Base-by-base conservation (phyloP, 2,888 invertebrate genomes). In the Vannuccia rotundouncinata region DNA sequence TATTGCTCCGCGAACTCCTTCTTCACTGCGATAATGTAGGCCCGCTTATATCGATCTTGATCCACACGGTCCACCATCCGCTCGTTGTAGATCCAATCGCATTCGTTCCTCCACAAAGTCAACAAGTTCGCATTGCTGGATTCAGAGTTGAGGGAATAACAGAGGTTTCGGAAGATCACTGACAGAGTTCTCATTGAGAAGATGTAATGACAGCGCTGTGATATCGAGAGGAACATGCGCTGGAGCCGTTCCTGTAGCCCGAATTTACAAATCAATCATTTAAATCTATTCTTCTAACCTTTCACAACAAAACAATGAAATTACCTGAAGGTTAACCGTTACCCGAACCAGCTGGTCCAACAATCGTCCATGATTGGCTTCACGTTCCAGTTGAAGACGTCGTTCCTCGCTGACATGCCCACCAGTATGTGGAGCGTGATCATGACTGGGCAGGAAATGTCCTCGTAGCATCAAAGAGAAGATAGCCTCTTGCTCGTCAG, bases 31-130 rank as follows among this genome's bases (percentile, higher is more conserved):
- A 85, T 85, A 31, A 84, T 82, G 82, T 86, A 87, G 0, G 87
- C 85, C 79, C 86, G 85, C 45, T 84, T 83, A 83, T 86, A 88
- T 31, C 88, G 82, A 29, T 85, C 83, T 78, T 84, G 83, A 83
- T 88, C 88, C 0, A 88, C 87, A 59, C 86, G 85, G 79, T 84
- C 86, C 45, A 86, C 85, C 86, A 88, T 86, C 25, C 87, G 83
- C 76, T 84, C 85, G 0, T 86, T 86, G 82, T 86, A 88, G 77
- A 86, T 84, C 87, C 87, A 88, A 83, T 85, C 84, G 82, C 87
- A 86, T 82, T 88, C 88, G 82, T 88, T 87, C 83, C 87, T 86
- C 88, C 88, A 88, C 79, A 87, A 85, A 82, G 86, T 84, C 83
- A 88, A 82, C 22, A 88, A 82, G 74, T 83, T 84, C 66, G 85